Evolutionary conservation across 2,113 vertebrate genomes (phyloP), one percentile per base, ranked within the genome.

Genomic region (Leptosomus discolor): DNA sequence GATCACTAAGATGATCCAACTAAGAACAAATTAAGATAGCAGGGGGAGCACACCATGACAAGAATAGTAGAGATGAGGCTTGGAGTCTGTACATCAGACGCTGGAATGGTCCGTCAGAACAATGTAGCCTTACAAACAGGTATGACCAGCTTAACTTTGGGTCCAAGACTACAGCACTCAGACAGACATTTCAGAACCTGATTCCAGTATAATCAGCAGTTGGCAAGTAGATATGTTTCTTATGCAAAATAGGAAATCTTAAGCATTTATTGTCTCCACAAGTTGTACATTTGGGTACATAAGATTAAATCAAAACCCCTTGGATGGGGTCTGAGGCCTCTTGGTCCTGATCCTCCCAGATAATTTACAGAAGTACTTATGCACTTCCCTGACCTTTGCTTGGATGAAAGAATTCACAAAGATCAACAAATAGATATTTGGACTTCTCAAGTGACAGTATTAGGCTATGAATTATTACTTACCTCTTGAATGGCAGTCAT

Each of bases 401-500:
- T 69, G 24, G 37, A 65, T 77, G 13, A 73, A 65, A 92, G 19
- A 86, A 76, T 32, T 71, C 36, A 41, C 18, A 27, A 43, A 82
- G 11, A 34, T 51, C 27, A 56, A 73, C 22, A 92, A 46, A 79
- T 16, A 32, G 21, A 12, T 29, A 34, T 50, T 37, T 5, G 5
- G 54, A 58, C 11, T 82, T 63, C 43, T 79, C 46, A 84, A 1
- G 4, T 74, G 57, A 70, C 18, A 80, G 56, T 58, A 67, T 16
- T 50, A 81, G 43, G 46, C 43, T 75, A 10, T 32, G 37, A 95
- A 63, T 46, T 80, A 37, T 24, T 77, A 79, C 96, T 98, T 85
- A 99, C 99, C 99, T 99, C 99, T 78, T 99, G 99, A 97, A 99
- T 99, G 94, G 99, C 99, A 64, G 99, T 99, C 99, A 99, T 99